A percentile compares a stretch with the other conserved stretches of the same genome.
Evolutionary conservation across 1,140 invertebrate genomes (phyloP).

Genomic region (Wasmannia auropunctata): DNA sequence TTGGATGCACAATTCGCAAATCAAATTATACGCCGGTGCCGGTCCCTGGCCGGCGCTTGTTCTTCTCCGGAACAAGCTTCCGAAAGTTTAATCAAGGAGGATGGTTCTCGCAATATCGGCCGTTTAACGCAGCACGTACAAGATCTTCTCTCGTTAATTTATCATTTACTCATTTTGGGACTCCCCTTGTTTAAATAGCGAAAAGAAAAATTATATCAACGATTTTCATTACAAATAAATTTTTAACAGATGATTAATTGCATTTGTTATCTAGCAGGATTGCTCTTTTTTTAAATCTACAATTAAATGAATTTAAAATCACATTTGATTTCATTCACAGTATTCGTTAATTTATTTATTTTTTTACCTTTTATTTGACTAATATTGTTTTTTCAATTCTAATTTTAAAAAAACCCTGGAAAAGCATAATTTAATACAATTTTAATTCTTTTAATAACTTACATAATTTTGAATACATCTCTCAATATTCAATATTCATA

Average conservation of each 20-base stretch:
- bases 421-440: not conserved
- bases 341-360: not conserved
- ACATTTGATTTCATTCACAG: not conserved
- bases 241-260: not conserved
- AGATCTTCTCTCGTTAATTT: not conserved
- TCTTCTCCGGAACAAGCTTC: constrained; percentile 17
- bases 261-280: not conserved
- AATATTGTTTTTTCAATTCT: not conserved
- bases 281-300: not conserved
- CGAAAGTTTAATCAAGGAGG: not conserved
- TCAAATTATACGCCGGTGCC: constrained; percentile 61
- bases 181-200: not conserved
- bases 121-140: not conserved
- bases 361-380: not conserved
- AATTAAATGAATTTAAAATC: not conserved
- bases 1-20: constrained; percentile 67
- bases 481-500: not conserved
- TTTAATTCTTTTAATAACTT: not conserved
- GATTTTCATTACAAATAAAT: not conserved
- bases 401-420: not conserved
- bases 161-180: not conserved
- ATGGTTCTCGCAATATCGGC: not conserved
- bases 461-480: not conserved
- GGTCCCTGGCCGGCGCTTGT: not conserved
- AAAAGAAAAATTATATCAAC: too few relatives aligned